phyloP scores from a whole-genome alignment of 2,113 vertebrate species.

The Himantopus leucocephalus region DNA sequence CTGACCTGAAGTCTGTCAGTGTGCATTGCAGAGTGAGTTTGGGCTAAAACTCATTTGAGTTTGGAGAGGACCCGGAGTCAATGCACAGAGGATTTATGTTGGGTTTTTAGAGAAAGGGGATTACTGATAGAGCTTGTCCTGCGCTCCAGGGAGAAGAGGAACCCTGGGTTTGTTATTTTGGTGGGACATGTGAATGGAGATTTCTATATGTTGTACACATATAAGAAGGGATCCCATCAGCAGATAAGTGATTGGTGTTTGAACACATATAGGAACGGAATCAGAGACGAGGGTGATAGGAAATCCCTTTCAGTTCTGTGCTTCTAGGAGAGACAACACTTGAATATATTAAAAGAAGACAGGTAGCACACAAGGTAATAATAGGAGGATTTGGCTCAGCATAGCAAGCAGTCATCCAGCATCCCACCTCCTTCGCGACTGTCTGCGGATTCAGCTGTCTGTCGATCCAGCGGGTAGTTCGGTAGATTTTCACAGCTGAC shows the following conservation, averaged over 20 bases:
- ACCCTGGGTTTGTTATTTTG: background rate
- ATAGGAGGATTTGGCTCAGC: constrained; percentile 53
- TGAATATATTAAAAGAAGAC: background rate
- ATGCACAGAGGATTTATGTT: background rate
- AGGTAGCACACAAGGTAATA: constrained; percentile 46
- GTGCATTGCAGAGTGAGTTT: background rate
- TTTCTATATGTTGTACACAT: background rate
- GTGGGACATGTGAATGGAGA: background rate
- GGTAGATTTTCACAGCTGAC: background rate
- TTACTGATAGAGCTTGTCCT: background rate
- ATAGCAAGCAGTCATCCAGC: constrained; percentile 44
- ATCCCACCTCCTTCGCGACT: background rate
- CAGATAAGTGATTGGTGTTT: background rate
- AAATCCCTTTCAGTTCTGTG: background rate
- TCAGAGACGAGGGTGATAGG: background rate
- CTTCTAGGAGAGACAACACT: background rate
- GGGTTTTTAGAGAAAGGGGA: background rate
- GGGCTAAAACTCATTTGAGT: background rate
- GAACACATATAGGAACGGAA: background rate
- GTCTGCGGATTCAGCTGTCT: constrained; percentile 24
- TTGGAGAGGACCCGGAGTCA: accelerated
- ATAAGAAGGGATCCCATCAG: background rate
- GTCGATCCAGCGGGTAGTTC: background rate
- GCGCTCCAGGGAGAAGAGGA: background rate
- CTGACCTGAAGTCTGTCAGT: background rate